Base-by-base conservation (phyloP, 1,140 invertebrate species). In the Drosophila oshimai region DNA sequence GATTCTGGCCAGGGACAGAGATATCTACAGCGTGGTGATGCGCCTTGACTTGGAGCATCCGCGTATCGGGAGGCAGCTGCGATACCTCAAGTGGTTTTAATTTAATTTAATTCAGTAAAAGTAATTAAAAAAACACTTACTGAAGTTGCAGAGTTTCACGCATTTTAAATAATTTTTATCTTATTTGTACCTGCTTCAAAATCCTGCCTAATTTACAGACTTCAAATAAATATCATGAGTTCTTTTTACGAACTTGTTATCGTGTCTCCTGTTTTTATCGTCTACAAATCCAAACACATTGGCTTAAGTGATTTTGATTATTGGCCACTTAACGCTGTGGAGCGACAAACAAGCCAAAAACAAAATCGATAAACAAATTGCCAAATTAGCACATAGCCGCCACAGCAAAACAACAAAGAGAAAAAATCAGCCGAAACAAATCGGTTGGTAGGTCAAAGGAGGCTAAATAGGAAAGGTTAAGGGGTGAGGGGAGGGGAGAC, bases 341-440 rank as follows among this genome's bases (percentile, higher is more conserved):
- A 62, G 54, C 54, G 49, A 41, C 60, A 64, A 79, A 60, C 42
- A 57, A 70, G 64, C 70, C 37, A 53, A 78, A 31, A 53, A 55
- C 67, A 47, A 87, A 87, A 87, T 87, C 81, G 83, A 87, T 87
- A 87, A 88, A 87, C 81, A 87, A 87, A 87, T 87, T 81, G 83
- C 83, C 76, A 87, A 87, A 87, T 87, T 87, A 87, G 81, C 83
- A 87, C 68, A 70, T 76, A 12, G 34, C 42, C 49, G 47, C 29
- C 37, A 34, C 62, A 71, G 46, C 49, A 29, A 72, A 57, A 39
- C 29, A 62, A 55, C 24, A 58, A 44, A 36, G 42, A 15, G 49
- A 57, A 37, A 36, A 31, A 44, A 37, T 29, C 71, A 54, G 39
- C 6, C 22, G 15, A 53, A 57, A 55, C 28, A 55, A 73, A 62